Evolutionary conservation across 2,888 invertebrate genomes (phyloP).

Genomic region (Leptothorax acervorum): DNA sequence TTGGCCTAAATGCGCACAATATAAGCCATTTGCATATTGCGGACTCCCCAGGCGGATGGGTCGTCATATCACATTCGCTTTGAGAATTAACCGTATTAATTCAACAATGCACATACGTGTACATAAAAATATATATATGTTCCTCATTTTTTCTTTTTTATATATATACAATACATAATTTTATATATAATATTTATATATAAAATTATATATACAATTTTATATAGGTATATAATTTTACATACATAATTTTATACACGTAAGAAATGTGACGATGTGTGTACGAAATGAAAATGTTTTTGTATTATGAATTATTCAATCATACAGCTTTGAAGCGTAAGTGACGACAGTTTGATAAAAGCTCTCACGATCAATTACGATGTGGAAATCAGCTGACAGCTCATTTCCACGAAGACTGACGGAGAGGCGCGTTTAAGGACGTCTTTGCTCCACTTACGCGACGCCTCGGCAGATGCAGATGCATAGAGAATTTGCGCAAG

Average conservation of each 20-base stretch:
- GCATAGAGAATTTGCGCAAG: constrained; percentile 24
- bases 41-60: neutral
- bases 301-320: constrained; percentile 12
- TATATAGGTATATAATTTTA: too few species aligned
- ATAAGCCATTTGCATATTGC: constrained; percentile 39
- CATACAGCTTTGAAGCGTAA: neutral
- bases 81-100: neutral
- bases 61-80: constrained; percentile 1
- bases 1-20: constrained; percentile 50
- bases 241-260: too few species aligned
- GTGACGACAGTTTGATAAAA: constrained; percentile 38
- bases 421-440: constrained; percentile 30
- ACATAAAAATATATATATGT: neutral
- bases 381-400: constrained; percentile 48
- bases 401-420: constrained; percentile 29
- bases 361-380: constrained; percentile 44
- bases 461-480: constrained; percentile 34
- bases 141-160: too few species aligned
- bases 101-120: neutral
- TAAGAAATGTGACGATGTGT: neutral
- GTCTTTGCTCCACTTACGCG: constrained; percentile 41
- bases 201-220: too few species aligned
- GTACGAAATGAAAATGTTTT: neutral
- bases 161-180: too few species aligned
- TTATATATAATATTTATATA: too few species aligned